Conservation (phyloP, 2,888 invertebrate species). For the Spialia ferax region DNA sequence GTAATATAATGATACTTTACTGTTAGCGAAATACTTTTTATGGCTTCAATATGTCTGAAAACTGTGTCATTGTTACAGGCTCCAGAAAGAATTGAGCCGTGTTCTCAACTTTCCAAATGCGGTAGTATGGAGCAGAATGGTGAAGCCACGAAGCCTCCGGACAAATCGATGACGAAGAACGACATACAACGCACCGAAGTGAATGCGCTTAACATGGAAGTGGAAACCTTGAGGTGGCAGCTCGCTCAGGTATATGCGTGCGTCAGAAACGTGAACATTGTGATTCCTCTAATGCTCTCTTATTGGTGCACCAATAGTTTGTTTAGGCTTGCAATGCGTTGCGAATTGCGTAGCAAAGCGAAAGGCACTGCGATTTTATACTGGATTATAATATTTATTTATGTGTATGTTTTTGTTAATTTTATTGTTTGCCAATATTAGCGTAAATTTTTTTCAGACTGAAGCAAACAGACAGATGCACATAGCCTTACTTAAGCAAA, state of each 20-base stretch:
- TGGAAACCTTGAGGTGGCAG: slow-evolving; percentile 91
- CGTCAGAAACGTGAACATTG: slow-evolving; percentile 7
- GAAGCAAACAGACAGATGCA: slow-evolving; percentile 91
- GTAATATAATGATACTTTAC: slow-evolving; percentile 56
- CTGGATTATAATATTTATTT: slow-evolving; percentile 18
- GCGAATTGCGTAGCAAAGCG: slow-evolving; percentile 55
- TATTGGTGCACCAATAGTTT: slow-evolving; percentile 63
- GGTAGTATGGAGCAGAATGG: slow-evolving; percentile 60
- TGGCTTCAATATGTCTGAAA: slow-evolving; percentile 23
- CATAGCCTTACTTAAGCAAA: slow-evolving; percentile 90
- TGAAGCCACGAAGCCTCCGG: slow-evolving; percentile 61
- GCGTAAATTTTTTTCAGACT: slow-evolving; percentile 81
- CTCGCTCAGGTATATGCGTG: slow-evolving; percentile 87
- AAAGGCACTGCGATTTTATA: slow-evolving; percentile 42
- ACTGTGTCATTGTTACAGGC: slow-evolving; percentile 65
- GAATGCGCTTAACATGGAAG: slow-evolving; percentile 87
- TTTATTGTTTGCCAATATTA: slow-evolving; percentile 32
- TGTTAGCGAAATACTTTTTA: slow-evolving; percentile 50
- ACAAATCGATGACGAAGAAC: slow-evolving; percentile 54
- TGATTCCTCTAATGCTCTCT: slow-evolving; percentile 15
- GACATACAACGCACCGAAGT: slow-evolving; percentile 71
- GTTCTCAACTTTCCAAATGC: slow-evolving; percentile 71
- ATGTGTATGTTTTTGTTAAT: slow-evolving; percentile 27
- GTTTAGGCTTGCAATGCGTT: slow-evolving; percentile 36
- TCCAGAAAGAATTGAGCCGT: slow-evolving; percentile 73